A percentile compares a stretch with the other conserved stretches of the same genome.
Evolutionary conservation across 2,888 invertebrate species (phyloP).

Genomic region (Marasmarcha lunaedactyla): DNA sequence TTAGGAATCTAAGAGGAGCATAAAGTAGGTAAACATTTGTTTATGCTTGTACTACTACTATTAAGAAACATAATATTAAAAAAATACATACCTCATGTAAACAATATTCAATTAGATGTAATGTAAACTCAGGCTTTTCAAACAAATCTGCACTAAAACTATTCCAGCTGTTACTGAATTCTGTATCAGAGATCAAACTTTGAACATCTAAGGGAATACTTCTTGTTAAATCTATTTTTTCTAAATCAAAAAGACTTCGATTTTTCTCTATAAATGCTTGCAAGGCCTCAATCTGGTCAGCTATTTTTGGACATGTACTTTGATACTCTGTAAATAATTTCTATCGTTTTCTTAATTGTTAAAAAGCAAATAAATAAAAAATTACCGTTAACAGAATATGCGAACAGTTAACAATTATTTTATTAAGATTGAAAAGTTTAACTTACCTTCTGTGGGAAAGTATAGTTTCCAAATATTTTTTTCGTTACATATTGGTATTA

Average conservation of each 20-base stretch:
- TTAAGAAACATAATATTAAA: no score
- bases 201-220: conserved; percentile 72
- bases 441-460: conserved; percentile 76
- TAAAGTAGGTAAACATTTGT: no score
- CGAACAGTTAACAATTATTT: background rate
- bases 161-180: conserved; percentile 72
- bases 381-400: no score
- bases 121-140: conserved; percentile 74
- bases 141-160: conserved; percentile 75
- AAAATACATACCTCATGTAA: conserved; percentile 75
- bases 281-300: conserved; percentile 29
- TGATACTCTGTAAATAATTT: conserved; percentile 29
- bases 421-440: no score
- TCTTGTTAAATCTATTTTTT: conserved; percentile 69
- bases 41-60: no score
- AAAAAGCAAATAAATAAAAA: conserved; percentile 4
- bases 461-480: conserved; percentile 84
- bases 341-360: no score
- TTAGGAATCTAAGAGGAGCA: no score
- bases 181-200: conserved; percentile 62
- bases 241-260: conserved; percentile 55
- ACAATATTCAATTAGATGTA: conserved; percentile 81
- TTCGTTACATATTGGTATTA: conserved; percentile 30
- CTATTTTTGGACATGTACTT: conserved; percentile 30
- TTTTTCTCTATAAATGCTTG: conserved; percentile 42